Percentiles rank a stretch among this genome's conserved stretches.
phyloP scores from a whole-genome alignment of 2,113 vertebrate species.

The Pseudopipra pipra region DNA sequence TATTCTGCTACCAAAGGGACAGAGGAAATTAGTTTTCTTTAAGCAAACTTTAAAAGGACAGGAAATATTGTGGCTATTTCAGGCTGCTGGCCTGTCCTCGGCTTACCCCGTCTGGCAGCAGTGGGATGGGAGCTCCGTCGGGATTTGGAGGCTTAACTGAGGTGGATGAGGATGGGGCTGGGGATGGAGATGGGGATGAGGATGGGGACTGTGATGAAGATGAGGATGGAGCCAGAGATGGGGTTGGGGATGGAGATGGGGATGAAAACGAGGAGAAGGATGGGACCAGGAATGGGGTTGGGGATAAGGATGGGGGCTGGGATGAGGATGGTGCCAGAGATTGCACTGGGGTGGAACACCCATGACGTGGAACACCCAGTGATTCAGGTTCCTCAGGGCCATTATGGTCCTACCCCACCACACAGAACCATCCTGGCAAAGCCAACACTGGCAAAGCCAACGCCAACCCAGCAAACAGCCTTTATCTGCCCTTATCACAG shows the following conservation, averaged over 20 bases:
- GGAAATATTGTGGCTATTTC: slow-evolving; percentile 18
- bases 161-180: neutral
- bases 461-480: neutral
- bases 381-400: neutral
- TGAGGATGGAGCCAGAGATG: neutral
- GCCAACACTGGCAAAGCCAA: neutral
- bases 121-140: rapidly evolving
- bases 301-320: no score
- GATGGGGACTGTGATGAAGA: neutral
- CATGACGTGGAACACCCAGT: rapidly evolving
- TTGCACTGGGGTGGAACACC: neutral
- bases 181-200: neutral
- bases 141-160: neutral
- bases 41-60: slow-evolving; percentile 32
- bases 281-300: rapidly evolving
- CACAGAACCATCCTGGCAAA: neutral
- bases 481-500: neutral
- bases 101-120: neutral
- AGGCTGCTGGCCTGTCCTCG: neutral
- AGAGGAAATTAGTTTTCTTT: slow-evolving; percentile 53
- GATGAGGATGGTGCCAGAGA: neutral
- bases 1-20: neutral
- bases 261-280: neutral
- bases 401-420: neutral
- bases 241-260: neutral